These are phyloP conservation scores for Oryzias javanicus DNA, from an alignment of 2,113 vertebrate species.

Conservation along the genomic window DNA sequence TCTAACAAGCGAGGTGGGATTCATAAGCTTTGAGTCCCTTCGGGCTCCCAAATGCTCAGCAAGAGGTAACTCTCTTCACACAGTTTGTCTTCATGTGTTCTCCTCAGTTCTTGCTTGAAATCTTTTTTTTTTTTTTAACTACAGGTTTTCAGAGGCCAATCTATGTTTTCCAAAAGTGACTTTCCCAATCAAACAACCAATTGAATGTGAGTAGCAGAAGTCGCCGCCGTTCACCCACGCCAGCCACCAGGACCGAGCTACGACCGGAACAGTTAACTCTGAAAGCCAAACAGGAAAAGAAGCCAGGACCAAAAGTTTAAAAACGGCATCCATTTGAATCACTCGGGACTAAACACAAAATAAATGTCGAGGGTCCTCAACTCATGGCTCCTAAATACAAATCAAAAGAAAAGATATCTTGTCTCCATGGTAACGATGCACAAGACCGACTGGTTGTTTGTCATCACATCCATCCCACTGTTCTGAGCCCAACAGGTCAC, in stretches of 20 bases:
- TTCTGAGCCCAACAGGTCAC: constrained; percentile 14
- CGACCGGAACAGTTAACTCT: constrained; percentile 22
- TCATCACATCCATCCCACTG: constrained; percentile 10
- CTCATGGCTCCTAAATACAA: constrained; percentile 4
- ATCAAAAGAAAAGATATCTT: constrained; percentile 10
- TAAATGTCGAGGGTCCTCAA: too few relatives aligned
- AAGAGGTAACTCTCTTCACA: constrained; percentile 76
- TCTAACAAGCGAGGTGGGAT: constrained; percentile 85
- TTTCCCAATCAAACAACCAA: constrained; percentile 46
- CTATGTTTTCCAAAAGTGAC: constrained; percentile 85
- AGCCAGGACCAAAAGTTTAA: constrained; percentile 22
- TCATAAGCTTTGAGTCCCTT: constrained; percentile 84
- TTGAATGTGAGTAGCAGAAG: constrained; percentile 56
- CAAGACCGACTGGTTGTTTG: constrained; percentile 26
- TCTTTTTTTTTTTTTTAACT: background rate
- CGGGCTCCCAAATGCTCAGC: constrained; percentile 80
- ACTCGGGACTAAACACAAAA: constrained; percentile 42
- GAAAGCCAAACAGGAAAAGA: constrained; percentile 18
- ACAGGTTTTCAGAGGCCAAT: constrained; percentile 88
- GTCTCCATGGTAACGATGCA: constrained; percentile 20
- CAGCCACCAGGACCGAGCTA: constrained; percentile 41
- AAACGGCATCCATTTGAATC: background rate
- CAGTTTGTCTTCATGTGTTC: background rate
- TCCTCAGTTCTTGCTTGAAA: background rate
- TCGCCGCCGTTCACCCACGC: constrained; percentile 20